Percentiles rank a stretch among this genome's conserved stretches.
phyloP scores from a whole-genome alignment of 2,888 invertebrate genomes.

The Hyles lineata region DNA sequence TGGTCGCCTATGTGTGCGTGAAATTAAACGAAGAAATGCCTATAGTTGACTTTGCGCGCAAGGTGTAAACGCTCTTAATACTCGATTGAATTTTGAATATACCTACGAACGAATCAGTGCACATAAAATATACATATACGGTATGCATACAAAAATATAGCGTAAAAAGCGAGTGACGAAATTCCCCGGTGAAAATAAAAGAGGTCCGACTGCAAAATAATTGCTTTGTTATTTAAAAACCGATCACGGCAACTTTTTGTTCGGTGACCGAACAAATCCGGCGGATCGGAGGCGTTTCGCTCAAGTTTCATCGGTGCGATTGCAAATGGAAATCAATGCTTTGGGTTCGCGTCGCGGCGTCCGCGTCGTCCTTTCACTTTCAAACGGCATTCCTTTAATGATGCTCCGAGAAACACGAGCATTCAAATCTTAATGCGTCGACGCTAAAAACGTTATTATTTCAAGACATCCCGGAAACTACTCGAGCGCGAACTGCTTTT shows the following conservation, averaged over 20 bases:
- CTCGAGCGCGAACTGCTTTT: slow-evolving; percentile 4
- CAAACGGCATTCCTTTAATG: slow-evolving; percentile 46
- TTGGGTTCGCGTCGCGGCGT: slow-evolving; percentile 36
- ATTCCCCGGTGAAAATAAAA: slow-evolving; percentile 32
- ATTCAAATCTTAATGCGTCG: neutral
- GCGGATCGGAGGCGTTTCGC: slow-evolving; percentile 28
- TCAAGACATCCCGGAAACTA: slow-evolving; percentile 15
- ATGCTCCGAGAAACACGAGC: slow-evolving; percentile 28
- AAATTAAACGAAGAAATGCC: no score
- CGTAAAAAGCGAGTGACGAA: slow-evolving; percentile 16
- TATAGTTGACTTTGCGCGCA: no score
- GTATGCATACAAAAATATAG: slow-evolving; percentile 24
- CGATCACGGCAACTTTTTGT: slow-evolving; percentile 50
- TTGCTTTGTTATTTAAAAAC: slow-evolving; percentile 49
- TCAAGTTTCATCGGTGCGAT: slow-evolving; percentile 48
- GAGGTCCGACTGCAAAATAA: slow-evolving; percentile 43
- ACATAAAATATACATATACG: slow-evolving; percentile 28
- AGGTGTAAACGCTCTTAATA: no score
- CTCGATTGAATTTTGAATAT: slow-evolving; percentile 29
- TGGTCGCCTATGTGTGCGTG: no score
- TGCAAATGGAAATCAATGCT: slow-evolving; percentile 54
- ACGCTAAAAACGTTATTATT: slow-evolving; percentile 14
- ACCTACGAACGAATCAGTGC: slow-evolving; percentile 34
- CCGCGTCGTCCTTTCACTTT: slow-evolving; percentile 65
- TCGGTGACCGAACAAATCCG: slow-evolving; percentile 13